These are phyloP conservation scores for Phorcus lineatus DNA, from an alignment of 2,888 invertebrate species.

Conservation along the genomic window DNA sequence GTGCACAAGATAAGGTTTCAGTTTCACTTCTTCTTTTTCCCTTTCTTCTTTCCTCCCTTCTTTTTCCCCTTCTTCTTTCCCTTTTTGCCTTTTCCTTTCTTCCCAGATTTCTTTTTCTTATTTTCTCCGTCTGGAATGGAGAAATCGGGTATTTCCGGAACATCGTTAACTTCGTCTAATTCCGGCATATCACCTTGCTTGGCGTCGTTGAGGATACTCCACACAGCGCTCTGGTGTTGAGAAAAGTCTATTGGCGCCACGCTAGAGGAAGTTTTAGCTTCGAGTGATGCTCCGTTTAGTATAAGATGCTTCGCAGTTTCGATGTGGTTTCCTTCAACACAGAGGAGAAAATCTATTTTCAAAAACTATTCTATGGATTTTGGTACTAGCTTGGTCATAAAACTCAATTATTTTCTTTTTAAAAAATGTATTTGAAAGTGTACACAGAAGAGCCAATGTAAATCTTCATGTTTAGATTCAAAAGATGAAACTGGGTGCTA, in stretches of 20 bases:
- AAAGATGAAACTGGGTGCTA: too few relatives aligned
- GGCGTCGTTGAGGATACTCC: constrained; percentile 58
- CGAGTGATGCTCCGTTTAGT: constrained; percentile 55
- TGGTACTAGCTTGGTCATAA: too few relatives aligned
- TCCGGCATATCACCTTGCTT: constrained; percentile 60
- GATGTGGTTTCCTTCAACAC: constrained; percentile 51
- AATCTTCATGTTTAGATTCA: too few relatives aligned
- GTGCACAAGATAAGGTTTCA: constrained; percentile 2
- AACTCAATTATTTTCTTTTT: too few relatives aligned
- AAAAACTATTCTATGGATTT: too few relatives aligned
- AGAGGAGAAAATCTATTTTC: too few relatives aligned
- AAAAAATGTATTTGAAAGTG: too few relatives aligned
- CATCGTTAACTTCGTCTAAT: constrained; percentile 57
- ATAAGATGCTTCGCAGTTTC: constrained; percentile 61
- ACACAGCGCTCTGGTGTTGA: constrained; percentile 49
- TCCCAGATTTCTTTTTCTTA: constrained; percentile 52
- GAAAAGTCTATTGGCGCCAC: constrained; percentile 56
- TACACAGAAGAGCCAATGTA: too few relatives aligned
- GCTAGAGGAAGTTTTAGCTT: constrained; percentile 51
- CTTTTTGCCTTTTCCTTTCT: constrained; percentile 44
- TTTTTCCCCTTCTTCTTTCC: constrained; percentile 40
- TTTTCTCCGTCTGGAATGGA: constrained; percentile 52
- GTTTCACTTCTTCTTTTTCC: constrained; percentile 36
- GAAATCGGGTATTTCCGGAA: constrained; percentile 58
- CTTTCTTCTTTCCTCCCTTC: constrained; percentile 48